Conservation (phyloP, 2,797 vertebrate genomes). For the Lithobates sylvaticus region DNA sequence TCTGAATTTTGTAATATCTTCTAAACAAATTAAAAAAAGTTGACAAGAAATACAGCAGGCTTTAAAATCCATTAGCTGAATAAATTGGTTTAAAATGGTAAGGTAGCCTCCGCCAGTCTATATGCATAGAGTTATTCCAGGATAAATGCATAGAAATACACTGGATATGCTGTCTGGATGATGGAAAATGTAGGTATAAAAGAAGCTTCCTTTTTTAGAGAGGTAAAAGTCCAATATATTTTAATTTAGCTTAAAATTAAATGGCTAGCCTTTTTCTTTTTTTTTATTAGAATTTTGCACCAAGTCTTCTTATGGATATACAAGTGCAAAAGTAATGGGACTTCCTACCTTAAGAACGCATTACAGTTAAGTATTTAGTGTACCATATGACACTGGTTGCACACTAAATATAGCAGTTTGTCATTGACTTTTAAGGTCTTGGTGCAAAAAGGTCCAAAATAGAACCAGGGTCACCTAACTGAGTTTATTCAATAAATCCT, state of each 20-base stretch:
- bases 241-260: background rate
- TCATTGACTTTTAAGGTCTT: too few species aligned
- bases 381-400: too few species aligned
- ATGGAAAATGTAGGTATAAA: background rate
- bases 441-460: too few species aligned
- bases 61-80: slow-evolving; percentile 37
- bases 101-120: background rate
- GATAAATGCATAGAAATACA: slow-evolving; percentile 14
- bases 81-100: slow-evolving; percentile 39
- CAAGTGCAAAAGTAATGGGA: too few species aligned
- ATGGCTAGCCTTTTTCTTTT: background rate
- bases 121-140: slow-evolving; percentile 15
- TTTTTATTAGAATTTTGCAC: background rate
- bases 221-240: background rate
- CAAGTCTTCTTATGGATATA: background rate
- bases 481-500: too few species aligned
- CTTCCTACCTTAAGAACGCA: too few species aligned
- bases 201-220: background rate
- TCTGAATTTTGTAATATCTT: background rate
- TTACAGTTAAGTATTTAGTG: too few species aligned
- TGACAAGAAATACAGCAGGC: slow-evolving; percentile 24
- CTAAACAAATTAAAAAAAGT: slow-evolving; percentile 21
- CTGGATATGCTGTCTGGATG: background rate
- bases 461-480: too few species aligned
- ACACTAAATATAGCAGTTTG: too few species aligned